These are phyloP conservation scores for Ophthalmolycus amberensis DNA, from an alignment of 2,113 vertebrate genomes.

Conservation along the genomic window DNA sequence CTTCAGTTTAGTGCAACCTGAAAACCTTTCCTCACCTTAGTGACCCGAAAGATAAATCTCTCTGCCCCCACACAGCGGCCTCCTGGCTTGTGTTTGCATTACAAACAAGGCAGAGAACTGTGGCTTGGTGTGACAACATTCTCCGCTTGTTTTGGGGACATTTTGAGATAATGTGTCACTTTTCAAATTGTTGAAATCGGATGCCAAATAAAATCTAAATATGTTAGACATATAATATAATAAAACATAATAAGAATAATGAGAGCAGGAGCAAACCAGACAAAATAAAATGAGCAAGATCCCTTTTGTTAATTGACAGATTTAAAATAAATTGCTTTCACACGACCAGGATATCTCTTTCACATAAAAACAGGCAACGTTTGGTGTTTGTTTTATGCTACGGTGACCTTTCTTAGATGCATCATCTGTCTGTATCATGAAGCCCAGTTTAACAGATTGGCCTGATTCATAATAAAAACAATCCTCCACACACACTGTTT, in stretches of 20 bases:
- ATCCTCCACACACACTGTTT: background rate
- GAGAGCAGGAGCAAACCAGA: background rate
- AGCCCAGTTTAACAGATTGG: background rate
- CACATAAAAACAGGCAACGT: background rate
- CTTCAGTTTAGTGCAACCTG: background rate
- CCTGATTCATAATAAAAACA: slow-evolving; percentile 1
- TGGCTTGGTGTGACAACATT: slow-evolving; percentile 10
- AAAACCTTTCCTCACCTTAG: slow-evolving; percentile 7
- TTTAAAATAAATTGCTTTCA: background rate
- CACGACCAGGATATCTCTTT: background rate
- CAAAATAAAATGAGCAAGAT: background rate
- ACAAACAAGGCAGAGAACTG: slow-evolving; percentile 20
- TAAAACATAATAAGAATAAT: background rate
- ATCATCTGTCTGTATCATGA: slow-evolving; percentile 2
- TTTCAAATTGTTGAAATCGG: background rate
- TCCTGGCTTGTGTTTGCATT: slow-evolving; percentile 24
- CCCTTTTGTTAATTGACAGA: background rate
- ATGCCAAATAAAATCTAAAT: slow-evolving; percentile 3
- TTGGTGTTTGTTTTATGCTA: background rate
- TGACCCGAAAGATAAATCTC: background rate
- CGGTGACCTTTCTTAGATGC: background rate
- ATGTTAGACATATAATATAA: background rate
- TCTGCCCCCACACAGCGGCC: background rate
- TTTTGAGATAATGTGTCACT: background rate
- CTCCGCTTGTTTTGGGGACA: slow-evolving; percentile 7